Percentiles rank a stretch among this genome's conserved stretches.
phyloP scores from a whole-genome alignment of 1,140 invertebrate genomes.

The Aphelinus atriplicis region DNA sequence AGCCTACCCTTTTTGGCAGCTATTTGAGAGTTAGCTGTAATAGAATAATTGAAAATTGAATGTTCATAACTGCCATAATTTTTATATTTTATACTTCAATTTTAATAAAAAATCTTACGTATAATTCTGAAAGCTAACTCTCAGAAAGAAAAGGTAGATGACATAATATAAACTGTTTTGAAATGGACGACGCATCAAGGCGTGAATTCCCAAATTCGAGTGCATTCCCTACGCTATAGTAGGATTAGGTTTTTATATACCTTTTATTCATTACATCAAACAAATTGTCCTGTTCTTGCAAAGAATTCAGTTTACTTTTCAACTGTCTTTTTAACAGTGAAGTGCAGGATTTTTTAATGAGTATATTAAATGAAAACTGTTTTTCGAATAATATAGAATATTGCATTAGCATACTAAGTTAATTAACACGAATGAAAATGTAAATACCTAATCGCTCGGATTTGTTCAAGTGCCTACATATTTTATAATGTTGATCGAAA shows the following conservation, averaged over 20 bases:
- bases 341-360: too few species aligned
- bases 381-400: too few species aligned
- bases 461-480: constrained; percentile 30
- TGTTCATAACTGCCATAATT: constrained; percentile 24
- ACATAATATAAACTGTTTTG: not conserved
- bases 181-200: not conserved
- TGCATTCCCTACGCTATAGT: not conserved
- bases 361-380: too few species aligned
- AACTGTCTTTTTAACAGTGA: too few species aligned
- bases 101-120: constrained; percentile 6
- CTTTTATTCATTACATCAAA: not conserved
- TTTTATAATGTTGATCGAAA: constrained; percentile 4
- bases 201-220: constrained; percentile 15
- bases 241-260: not conserved
- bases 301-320: too few species aligned
- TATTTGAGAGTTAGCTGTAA: constrained; percentile 26
- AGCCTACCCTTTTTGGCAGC: constrained; percentile 4
- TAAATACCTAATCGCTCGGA: constrained; percentile 22
- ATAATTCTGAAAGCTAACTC: constrained; percentile 18
- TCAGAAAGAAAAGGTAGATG: constrained; percentile 17
- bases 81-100: constrained; percentile 1
- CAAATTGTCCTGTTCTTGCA: too few species aligned
- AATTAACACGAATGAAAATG: not conserved
- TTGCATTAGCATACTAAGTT: too few species aligned
- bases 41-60: constrained; percentile 6